Conservation (phyloP, 2,797 vertebrate genomes). For the Spea hammondii region DNA sequence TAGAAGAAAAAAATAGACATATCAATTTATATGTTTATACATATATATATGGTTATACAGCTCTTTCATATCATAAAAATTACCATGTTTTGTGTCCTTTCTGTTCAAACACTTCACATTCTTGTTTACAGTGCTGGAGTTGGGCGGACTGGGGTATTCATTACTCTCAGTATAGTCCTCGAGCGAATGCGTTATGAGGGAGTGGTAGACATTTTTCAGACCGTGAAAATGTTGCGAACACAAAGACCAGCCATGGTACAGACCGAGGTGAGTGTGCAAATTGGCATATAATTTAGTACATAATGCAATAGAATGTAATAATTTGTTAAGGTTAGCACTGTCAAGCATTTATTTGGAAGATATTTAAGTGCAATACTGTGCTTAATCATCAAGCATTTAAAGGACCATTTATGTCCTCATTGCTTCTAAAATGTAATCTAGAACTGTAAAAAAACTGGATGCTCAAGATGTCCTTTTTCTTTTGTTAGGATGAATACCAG, state of each 20-base stretch:
- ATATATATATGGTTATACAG: too few relatives aligned
- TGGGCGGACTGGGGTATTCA: conserved; percentile 93
- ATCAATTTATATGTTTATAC: too few relatives aligned
- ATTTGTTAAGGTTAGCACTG: too few relatives aligned
- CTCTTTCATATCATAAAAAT: too few relatives aligned
- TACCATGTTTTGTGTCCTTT: too few relatives aligned
- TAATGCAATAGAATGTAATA: too few relatives aligned
- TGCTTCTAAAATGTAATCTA: not conserved
- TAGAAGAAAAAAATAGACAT: too few relatives aligned
- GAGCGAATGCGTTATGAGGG: conserved; percentile 97
- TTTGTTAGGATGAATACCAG: conserved; percentile 91
- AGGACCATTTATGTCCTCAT: not conserved
- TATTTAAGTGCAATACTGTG: too few relatives aligned
- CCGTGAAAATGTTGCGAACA: conserved; percentile 96
- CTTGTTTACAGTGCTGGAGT: conserved; percentile 81
- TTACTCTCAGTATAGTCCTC: conserved; percentile 95
- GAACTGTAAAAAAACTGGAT: not conserved
- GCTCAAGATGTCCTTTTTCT: not conserved
- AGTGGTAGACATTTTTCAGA: conserved; percentile 98
- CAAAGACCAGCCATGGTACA: conserved; percentile 98
- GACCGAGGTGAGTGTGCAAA: conserved; percentile 78
- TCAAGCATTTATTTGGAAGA: too few relatives aligned
- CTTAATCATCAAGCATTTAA: not conserved
- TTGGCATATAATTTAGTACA: too few relatives aligned
- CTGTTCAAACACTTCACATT: not conserved